Base-by-base conservation (phyloP, 2,113 vertebrate genomes). In the Antennarius striatus region DNA sequence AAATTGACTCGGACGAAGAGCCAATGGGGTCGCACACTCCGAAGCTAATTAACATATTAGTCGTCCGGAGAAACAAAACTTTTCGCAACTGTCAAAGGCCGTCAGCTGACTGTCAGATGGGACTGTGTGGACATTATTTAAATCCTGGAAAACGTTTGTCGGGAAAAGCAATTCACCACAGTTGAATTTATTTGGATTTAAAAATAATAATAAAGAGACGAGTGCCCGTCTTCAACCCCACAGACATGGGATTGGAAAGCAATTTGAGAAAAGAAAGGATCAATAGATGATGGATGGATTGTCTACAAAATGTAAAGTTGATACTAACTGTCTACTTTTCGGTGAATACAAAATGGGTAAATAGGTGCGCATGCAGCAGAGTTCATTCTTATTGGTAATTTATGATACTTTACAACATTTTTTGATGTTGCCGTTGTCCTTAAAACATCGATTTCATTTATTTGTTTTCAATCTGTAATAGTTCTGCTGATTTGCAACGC, bases 61-160 rank as follows among this genome's bases (percentile, higher is more conserved):
- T 92, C 63, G 71, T 51, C 76, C 29, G 73, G 88, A 89, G 93
- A 94, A 95, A 95, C 92, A 89, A 91, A 96, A 96, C 91, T 96
- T 98, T 95, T 92, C 84, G 75, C 86, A 85, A 93, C 94, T 96
- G 95, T 96, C 94, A 96, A 76, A 79, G 78, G 79, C 88, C 88
- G 90, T 95, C 95, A 98, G 95, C 96, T 97, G 96, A 96, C 95
- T 96, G 94, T 96, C 95, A 96, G 94, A 93, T 91, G 93, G 91
- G 88, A 77, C 74, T 6, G 46, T 22, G 49, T 65, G 52, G 0
- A 2, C 11, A 0, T 56, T 6, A 56, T 61, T 69, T 40, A 10
- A 57, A 52, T 42, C 39, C 6, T 6, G 6, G 10, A 45, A 45
- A 47, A 0, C 6, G 4, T 60, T 63, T 42, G 15, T 45, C 10